These are phyloP conservation scores for Poicephalus meyeri DNA, from an alignment of 2,113 vertebrate species.

Conservation along the genomic window DNA sequence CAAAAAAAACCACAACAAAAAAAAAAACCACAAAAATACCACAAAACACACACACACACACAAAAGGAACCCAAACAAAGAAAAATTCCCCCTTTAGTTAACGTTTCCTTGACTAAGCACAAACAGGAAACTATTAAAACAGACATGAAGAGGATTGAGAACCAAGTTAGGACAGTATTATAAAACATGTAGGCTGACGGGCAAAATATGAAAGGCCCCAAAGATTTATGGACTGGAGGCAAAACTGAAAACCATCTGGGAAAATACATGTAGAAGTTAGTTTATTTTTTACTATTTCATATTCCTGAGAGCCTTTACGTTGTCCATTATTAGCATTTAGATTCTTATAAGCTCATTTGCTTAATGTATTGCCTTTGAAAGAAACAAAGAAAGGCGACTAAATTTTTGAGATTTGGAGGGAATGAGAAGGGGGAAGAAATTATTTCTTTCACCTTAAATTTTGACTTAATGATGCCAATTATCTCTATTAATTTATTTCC, in stretches of 20 bases:
- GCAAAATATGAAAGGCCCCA: not conserved
- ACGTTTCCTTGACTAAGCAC: not conserved
- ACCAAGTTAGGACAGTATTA: not conserved
- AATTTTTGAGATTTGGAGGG: not conserved
- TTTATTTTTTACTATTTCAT: not conserved
- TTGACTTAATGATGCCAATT: not conserved
- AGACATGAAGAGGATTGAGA: not conserved
- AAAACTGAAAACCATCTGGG: not conserved
- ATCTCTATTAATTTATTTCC: not conserved
- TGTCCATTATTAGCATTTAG: not conserved
- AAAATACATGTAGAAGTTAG: not conserved
- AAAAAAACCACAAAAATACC: no score
- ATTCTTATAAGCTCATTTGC: not conserved
- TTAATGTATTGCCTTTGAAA: not conserved
- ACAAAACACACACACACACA: not conserved
- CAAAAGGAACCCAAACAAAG: not conserved
- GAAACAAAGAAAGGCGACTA: not conserved
- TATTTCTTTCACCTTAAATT: not conserved
- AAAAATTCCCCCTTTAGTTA: not conserved
- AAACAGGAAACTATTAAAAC: not conserved
- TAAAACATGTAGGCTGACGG: rapidly evolving
- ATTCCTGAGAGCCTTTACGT: not conserved
- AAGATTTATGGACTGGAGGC: not conserved
- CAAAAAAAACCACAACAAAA: not conserved
- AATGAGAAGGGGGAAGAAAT: not conserved